Evolutionary conservation across 2,113 vertebrate genomes (phyloP).

Genomic region (Silurus glanis): DNA sequence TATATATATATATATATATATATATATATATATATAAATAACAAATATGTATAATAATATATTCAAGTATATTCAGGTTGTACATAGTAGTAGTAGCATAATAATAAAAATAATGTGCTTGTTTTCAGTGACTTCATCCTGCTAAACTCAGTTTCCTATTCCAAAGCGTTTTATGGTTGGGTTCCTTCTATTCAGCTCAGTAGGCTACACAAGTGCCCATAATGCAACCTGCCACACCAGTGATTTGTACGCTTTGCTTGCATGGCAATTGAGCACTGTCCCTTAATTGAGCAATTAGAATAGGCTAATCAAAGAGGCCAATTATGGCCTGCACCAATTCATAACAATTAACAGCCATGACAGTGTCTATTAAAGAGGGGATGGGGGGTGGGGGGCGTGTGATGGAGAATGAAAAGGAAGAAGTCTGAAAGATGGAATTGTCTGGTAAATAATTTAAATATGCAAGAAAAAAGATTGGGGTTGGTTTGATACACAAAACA

Average conservation of each 20-base stretch:
- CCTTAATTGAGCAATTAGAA: constrained; percentile 83
- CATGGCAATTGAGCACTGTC: constrained; percentile 73
- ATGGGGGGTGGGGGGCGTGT: background rate
- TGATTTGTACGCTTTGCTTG: constrained; percentile 73
- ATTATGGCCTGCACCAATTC: constrained; percentile 80
- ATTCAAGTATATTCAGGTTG: background rate
- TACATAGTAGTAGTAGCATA: background rate
- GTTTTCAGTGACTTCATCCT: background rate
- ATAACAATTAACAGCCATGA: constrained; percentile 80
- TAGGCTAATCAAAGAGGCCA: constrained; percentile 82
- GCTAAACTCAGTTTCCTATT: constrained; percentile 28
- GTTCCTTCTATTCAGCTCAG: constrained; percentile 33
- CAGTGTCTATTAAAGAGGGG: constrained; percentile 73
- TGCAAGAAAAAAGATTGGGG: background rate
- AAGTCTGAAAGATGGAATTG: constrained; percentile 18
- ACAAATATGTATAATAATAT: background rate
- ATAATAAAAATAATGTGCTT: background rate
- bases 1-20: no score
- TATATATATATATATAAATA: background rate
- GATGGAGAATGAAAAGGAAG: constrained; percentile 6
- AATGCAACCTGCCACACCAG: constrained; percentile 58
- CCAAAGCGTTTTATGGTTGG: constrained; percentile 40
- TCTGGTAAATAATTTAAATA: constrained; percentile 43
- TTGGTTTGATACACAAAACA: background rate
- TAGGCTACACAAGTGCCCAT: constrained; percentile 31